These are phyloP conservation scores for Limnothrissa miodon DNA, from an alignment of 2,113 vertebrate species.

Conservation along the genomic window DNA sequence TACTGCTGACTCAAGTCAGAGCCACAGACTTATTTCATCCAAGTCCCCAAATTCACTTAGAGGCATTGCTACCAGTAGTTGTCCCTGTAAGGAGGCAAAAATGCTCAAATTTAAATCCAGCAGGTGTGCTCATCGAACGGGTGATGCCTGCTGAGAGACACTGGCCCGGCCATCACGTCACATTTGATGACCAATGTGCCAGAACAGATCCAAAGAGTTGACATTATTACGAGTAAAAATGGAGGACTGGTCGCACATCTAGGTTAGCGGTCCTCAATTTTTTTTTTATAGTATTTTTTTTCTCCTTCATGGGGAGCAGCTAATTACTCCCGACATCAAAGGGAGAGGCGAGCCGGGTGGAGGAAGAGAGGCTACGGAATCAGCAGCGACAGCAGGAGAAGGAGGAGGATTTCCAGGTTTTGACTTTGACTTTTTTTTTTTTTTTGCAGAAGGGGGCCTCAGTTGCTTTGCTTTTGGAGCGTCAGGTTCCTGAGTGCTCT, in stretches of 20 bases:
- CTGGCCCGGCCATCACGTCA: slow-evolving; percentile 17
- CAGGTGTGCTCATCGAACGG: background rate
- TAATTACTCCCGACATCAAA: slow-evolving; percentile 54
- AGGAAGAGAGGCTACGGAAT: slow-evolving; percentile 19
- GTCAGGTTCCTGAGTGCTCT: background rate
- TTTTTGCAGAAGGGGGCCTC: background rate
- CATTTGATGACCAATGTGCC: slow-evolving; percentile 44
- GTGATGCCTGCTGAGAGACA: background rate
- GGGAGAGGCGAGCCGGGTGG: slow-evolving; percentile 23
- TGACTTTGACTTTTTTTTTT: background rate
- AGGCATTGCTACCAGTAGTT: background rate
- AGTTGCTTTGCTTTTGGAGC: background rate
- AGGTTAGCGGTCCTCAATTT: slow-evolving; percentile 23
- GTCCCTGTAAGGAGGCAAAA: background rate
- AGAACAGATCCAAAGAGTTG: slow-evolving; percentile 24
- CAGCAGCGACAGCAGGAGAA: background rate
- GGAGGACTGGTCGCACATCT: slow-evolving; percentile 13
- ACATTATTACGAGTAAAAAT: slow-evolving; percentile 44
- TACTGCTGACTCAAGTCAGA: background rate
- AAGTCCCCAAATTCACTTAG: background rate
- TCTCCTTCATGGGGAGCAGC: slow-evolving; percentile 38
- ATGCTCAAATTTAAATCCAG: background rate
- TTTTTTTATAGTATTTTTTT: background rate
- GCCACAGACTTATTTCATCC: background rate
- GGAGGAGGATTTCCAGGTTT: background rate